Conservation (phyloP, 2,797 vertebrate species). For the Moxostoma hubbsi region DNA sequence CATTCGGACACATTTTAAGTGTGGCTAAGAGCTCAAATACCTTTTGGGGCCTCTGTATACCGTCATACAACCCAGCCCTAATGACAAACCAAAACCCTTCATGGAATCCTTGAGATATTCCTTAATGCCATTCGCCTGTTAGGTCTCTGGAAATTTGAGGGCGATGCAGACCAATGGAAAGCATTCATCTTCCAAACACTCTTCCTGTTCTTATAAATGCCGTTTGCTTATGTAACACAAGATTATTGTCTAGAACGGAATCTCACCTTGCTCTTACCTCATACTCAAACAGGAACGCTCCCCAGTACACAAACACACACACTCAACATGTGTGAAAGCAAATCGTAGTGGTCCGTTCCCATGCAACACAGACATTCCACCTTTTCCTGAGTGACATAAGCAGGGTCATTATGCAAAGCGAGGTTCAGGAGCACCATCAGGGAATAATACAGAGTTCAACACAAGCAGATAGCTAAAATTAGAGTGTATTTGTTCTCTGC, state of each 20-base stretch:
- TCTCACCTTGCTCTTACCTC: slow-evolving; percentile 17
- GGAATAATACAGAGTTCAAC: slow-evolving; percentile 47
- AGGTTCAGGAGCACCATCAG: slow-evolving; percentile 44
- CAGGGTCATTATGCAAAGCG: slow-evolving; percentile 19
- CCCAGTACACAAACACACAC: slow-evolving; percentile 4
- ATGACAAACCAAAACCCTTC: slow-evolving; percentile 22
- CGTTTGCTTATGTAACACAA: slow-evolving; percentile 33
- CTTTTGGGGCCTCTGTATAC: too few species aligned
- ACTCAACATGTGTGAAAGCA: slow-evolving; percentile 13
- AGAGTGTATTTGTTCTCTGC: slow-evolving; percentile 52
- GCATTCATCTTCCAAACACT: slow-evolving; percentile 25
- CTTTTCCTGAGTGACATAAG: slow-evolving; percentile 25
- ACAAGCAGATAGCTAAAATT: slow-evolving; percentile 65
- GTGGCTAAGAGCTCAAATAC: too few species aligned
- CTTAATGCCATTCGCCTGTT: slow-evolving; percentile 1
- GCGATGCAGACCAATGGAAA: slow-evolving; percentile 33
- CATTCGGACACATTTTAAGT: too few species aligned
- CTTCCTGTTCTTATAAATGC: slow-evolving; percentile 24
- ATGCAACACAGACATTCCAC: slow-evolving; percentile 56
- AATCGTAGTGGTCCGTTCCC: slow-evolving; percentile 21
- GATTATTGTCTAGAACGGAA: slow-evolving; percentile 39
- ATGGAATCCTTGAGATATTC: slow-evolving; percentile 35
- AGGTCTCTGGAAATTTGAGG: slow-evolving; percentile 27
- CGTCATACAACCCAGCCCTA: too few species aligned
- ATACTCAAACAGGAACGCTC: not conserved